Conservation (phyloP, 1,140 invertebrate genomes). For the Drosophila pallidifrons region DNA sequence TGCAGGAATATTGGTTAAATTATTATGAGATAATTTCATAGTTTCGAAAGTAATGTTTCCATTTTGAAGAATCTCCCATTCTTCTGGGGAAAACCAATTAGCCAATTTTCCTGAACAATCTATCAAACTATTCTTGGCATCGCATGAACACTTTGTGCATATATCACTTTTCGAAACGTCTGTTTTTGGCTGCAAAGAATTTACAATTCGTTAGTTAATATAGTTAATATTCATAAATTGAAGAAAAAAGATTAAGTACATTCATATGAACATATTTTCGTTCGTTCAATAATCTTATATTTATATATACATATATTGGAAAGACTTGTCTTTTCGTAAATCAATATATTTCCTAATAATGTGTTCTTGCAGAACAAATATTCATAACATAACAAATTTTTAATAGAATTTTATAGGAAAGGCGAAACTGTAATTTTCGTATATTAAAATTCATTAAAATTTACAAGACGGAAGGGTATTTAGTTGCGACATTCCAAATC, state of each 20-base stretch:
- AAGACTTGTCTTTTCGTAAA: no score
- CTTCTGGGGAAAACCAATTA: slow-evolving; percentile 65
- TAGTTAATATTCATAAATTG: not conserved
- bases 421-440: not conserved
- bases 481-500: not conserved
- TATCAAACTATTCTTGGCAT: slow-evolving; percentile 49
- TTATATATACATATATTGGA: no score
- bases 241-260: not conserved
- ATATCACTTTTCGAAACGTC: slow-evolving; percentile 54
- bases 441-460: not conserved
- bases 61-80: slow-evolving; percentile 84
- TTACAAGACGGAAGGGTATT: slow-evolving; percentile 1
- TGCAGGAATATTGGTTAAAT: slow-evolving; percentile 57
- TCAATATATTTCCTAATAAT: no score
- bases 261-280: no score
- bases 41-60: slow-evolving; percentile 80
- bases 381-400: no score
- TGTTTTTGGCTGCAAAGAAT: slow-evolving; percentile 37
- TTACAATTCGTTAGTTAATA: not conserved
- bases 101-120: slow-evolving; percentile 77
- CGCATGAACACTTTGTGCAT: slow-evolving; percentile 78
- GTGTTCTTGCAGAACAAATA: no score
- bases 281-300: no score
- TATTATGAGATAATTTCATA: slow-evolving; percentile 74
- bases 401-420: not conserved